Conservation (phyloP, 2,797 vertebrate genomes). For the Microhierax caerulescens region DNA sequence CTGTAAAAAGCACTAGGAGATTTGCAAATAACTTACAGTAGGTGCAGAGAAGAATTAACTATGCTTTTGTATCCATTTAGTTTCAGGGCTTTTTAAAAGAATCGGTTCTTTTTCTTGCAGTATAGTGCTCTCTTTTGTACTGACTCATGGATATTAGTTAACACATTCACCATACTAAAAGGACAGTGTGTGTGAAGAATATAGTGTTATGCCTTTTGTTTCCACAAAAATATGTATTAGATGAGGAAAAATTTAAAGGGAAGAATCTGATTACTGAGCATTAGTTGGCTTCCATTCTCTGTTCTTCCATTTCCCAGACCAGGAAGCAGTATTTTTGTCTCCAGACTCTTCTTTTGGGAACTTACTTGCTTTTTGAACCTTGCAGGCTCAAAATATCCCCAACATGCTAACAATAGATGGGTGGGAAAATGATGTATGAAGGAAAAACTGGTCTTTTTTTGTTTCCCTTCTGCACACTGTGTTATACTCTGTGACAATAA, state of each 20-base stretch:
- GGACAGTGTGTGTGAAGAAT: not conserved
- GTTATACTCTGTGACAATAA: not conserved
- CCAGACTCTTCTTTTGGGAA: not conserved
- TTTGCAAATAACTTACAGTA: not conserved
- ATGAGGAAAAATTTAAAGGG: not conserved
- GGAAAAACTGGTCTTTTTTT: accelerated
- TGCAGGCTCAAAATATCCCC: not conserved
- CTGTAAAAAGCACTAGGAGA: not conserved
- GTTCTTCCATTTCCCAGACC: not conserved
- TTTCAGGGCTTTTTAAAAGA: not conserved
- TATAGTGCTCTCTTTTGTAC: not conserved
- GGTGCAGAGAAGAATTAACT: not conserved
- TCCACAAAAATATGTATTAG: not conserved
- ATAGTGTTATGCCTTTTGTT: not conserved
- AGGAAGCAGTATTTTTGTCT: not conserved
- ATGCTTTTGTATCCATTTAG: not conserved
- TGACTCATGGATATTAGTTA: not conserved
- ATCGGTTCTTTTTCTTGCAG: not conserved
- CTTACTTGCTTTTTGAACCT: not conserved
- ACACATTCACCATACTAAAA: accelerated
- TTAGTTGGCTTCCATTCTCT: not conserved
- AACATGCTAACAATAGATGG: not conserved
- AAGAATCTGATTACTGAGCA: not conserved
- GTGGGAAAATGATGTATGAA: not conserved
- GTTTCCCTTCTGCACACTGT: not conserved